These are phyloP conservation scores for Trichomycterus rosablanca DNA, from an alignment of 2,113 vertebrate species.

Conservation along the genomic window DNA sequence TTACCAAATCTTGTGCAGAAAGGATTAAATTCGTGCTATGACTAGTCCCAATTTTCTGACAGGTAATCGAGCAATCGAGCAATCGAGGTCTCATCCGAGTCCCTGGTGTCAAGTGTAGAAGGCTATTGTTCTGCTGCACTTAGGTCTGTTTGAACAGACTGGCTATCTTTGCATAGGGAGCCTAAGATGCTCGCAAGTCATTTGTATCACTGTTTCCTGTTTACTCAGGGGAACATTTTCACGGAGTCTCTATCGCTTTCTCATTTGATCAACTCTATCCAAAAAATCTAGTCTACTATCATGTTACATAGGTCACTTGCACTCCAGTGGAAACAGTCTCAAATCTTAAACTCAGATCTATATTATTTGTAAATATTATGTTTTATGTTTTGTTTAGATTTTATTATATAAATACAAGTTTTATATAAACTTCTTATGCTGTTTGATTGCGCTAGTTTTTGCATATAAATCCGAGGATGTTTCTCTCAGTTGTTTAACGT, in stretches of 20 bases:
- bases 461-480: too few relatives aligned
- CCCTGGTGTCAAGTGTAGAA: slow-evolving; percentile 26
- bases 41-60: background rate
- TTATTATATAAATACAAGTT: background rate
- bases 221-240: slow-evolving; percentile 48
- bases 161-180: slow-evolving; percentile 14
- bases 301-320: slow-evolving; percentile 39
- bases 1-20: too few relatives aligned
- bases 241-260: slow-evolving; percentile 31
- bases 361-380: background rate
- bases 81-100: slow-evolving; percentile 7
- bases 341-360: too few relatives aligned
- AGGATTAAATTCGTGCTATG: background rate
- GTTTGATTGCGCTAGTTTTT: background rate
- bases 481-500: too few relatives aligned
- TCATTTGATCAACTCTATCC: slow-evolving; percentile 48
- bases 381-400: background rate
- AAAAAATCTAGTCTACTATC: slow-evolving; percentile 29
- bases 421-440: background rate
- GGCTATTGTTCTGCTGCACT: slow-evolving; percentile 32
- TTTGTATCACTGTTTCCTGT: slow-evolving; percentile 58
- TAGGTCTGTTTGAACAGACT: slow-evolving; percentile 31
- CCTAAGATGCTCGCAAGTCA: slow-evolving; percentile 32
- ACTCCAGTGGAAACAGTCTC: background rate
- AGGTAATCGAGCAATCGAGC: slow-evolving; percentile 5